Conservation (phyloP, 2,888 invertebrate species). For the Stenotaenia linearis region DNA sequence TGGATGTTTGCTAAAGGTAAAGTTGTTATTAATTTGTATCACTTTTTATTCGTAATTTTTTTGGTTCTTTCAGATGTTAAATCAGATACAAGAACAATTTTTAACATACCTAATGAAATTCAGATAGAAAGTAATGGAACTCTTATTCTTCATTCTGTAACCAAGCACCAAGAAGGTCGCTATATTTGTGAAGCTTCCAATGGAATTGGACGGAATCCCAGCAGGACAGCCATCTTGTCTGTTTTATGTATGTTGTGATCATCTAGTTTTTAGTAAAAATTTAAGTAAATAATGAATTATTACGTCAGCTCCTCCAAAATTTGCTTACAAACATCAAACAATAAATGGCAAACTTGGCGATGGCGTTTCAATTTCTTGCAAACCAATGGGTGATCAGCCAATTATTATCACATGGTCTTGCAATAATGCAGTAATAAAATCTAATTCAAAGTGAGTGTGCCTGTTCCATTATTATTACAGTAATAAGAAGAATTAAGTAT, state of each 20-base stretch:
- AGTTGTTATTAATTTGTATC: too few species aligned
- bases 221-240: too few species aligned
- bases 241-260: too few species aligned
- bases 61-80: slow-evolving; percentile 31
- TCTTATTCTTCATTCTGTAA: neutral
- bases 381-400: neutral
- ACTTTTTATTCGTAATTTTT: neutral
- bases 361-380: neutral
- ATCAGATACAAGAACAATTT: too few species aligned
- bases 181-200: slow-evolving; percentile 33
- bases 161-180: slow-evolving; percentile 17
- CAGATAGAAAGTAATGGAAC: slow-evolving; percentile 30
- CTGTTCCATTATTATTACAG: too few species aligned
- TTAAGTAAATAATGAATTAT: too few species aligned
- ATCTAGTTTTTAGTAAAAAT: too few species aligned
- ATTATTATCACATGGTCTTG: neutral
- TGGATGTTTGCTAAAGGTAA: slow-evolving; percentile 58
- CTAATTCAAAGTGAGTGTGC: too few species aligned
- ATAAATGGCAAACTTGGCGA: neutral
- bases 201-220: too few species aligned
- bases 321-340: neutral
- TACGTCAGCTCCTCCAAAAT: neutral
- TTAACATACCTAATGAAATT: slow-evolving; percentile 3
- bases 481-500: too few species aligned
- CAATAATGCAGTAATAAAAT: neutral